A percentile compares a stretch with the other conserved stretches of the same genome.
Conservation (phyloP, 2,888 invertebrate genomes). For the Drosophila subsilvestris region DNA sequence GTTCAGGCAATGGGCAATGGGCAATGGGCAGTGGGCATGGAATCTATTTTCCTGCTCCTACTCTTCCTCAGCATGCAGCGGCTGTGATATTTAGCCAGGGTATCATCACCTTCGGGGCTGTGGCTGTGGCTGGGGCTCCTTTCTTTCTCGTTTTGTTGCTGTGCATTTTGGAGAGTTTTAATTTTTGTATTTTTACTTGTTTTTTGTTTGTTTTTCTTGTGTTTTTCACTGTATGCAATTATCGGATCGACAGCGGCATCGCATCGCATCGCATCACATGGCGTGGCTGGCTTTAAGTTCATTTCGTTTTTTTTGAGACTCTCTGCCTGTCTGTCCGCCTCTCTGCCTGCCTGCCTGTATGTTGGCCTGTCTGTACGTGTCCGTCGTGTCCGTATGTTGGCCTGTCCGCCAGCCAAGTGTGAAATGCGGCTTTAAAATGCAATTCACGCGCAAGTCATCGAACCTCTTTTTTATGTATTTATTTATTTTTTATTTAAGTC, state of each 20-base stretch:
- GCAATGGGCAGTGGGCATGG: too few species aligned
- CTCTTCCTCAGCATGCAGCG: too few species aligned
- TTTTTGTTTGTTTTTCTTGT: conserved; percentile 4
- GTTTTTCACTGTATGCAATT: conserved; percentile 34
- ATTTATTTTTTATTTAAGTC: background rate
- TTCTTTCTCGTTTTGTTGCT: background rate
- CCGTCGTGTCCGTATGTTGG: conserved; percentile 1
- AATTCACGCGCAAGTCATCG: conserved; percentile 58
- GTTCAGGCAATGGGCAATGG: too few species aligned
- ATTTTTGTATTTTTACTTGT: conserved; percentile 11
- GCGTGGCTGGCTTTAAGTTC: conserved; percentile 6
- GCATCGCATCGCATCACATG: background rate
- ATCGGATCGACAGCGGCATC: conserved; percentile 17
- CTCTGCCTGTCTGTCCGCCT: too few species aligned
- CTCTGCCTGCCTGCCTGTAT: background rate
- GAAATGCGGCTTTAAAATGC: conserved; percentile 52
- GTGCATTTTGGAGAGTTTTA: conserved; percentile 17
- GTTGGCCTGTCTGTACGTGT: background rate
- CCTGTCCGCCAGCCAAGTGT: conserved; percentile 52
- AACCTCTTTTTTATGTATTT: conserved; percentile 31
- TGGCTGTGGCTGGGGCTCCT: background rate
- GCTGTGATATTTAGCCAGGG: too few species aligned
- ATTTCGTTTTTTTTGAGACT: background rate
- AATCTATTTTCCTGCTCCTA: too few species aligned
- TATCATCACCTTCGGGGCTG: too few species aligned